A percentile compares a stretch with the other conserved stretches of the same genome.
Conservation (phyloP, 2,888 invertebrate genomes). For the Leptothorax acervorum region DNA sequence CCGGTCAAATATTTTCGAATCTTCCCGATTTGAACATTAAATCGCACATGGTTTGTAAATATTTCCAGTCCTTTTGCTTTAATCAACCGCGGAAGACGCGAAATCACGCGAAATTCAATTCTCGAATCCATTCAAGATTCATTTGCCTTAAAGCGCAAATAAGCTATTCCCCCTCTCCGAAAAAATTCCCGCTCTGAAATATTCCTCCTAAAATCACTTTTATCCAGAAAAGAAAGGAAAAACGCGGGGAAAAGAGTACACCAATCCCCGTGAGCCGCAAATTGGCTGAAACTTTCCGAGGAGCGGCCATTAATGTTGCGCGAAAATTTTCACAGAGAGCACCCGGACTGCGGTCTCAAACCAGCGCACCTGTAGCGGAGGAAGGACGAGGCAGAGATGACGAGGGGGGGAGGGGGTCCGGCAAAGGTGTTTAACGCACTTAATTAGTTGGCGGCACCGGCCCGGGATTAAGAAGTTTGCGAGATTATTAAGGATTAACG, state of each 20-base stretch:
- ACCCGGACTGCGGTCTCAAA: constrained; percentile 24
- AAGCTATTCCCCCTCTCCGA: not conserved
- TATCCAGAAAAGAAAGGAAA: not conserved
- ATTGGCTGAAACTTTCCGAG: constrained; percentile 53
- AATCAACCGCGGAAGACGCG: not conserved
- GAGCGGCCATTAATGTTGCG: constrained; percentile 54
- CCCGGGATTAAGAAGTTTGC: constrained; percentile 53
- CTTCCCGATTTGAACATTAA: not conserved
- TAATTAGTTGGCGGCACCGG: constrained; percentile 52
- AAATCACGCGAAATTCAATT: constrained; percentile 1
- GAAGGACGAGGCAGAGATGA: not conserved
- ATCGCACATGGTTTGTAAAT: not conserved
- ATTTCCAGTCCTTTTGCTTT: not conserved
- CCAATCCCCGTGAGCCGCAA: constrained; percentile 34
- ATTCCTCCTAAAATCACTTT: constrained; percentile 24
- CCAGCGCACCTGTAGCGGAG: constrained; percentile 9
- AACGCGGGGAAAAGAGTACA: not conserved
- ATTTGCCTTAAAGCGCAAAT: not conserved
- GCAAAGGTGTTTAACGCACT: constrained; percentile 53
- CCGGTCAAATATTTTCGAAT: not conserved
- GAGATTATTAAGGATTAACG: constrained; percentile 55
- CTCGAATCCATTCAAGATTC: not conserved
- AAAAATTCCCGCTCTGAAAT: not conserved
- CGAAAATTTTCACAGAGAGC: constrained; percentile 50
- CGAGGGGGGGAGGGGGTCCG: not conserved